Evolutionary conservation across 2,797 vertebrate genomes (phyloP).

Genomic region (Anableps anableps): DNA sequence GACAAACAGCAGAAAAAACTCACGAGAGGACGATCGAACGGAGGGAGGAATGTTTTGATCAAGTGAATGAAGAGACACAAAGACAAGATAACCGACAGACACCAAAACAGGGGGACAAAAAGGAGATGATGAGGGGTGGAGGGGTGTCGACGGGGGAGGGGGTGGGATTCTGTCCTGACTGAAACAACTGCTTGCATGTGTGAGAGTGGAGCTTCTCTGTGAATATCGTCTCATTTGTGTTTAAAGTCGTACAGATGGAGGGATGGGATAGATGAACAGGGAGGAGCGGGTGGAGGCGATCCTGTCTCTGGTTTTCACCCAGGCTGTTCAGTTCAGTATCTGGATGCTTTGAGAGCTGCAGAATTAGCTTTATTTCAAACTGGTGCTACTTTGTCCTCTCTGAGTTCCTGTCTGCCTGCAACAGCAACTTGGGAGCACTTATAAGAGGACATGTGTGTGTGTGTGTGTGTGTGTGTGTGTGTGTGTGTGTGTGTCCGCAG

Average conservation of each 20-base stretch:
- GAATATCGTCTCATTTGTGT: conserved; percentile 39
- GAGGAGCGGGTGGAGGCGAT: conserved; percentile 38
- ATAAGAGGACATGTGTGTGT: conserved; percentile 27
- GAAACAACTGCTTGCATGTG: conserved; percentile 57
- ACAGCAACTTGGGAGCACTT: conserved; percentile 44
- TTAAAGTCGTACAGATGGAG: conserved; percentile 41
- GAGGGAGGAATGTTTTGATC: conserved; percentile 51
- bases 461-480: conserved; percentile 23
- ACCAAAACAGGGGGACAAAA: conserved; percentile 37
- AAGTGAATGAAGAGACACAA: conserved; percentile 42
- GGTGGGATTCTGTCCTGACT: conserved; percentile 23
- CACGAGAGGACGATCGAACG: conserved; percentile 46
- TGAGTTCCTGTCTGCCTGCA: conserved; percentile 49
- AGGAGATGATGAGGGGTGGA: conserved; percentile 39
- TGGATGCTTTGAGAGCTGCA: conserved; percentile 53
- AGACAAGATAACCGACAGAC: conserved; percentile 47
- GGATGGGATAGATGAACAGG: conserved; percentile 27
- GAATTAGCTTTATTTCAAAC: conserved; percentile 79
- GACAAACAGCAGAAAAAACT: conserved; percentile 60
- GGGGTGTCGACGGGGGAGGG: conserved; percentile 18
- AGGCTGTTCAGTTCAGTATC: conserved; percentile 5
- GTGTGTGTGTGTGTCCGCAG: background rate
- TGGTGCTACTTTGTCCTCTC: conserved; percentile 77
- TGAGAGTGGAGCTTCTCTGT: conserved; percentile 41
- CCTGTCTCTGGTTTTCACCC: conserved; percentile 50